These are phyloP conservation scores for Platypus cylindrus DNA, from an alignment of 2,888 invertebrate species.

Conservation along the genomic window DNA sequence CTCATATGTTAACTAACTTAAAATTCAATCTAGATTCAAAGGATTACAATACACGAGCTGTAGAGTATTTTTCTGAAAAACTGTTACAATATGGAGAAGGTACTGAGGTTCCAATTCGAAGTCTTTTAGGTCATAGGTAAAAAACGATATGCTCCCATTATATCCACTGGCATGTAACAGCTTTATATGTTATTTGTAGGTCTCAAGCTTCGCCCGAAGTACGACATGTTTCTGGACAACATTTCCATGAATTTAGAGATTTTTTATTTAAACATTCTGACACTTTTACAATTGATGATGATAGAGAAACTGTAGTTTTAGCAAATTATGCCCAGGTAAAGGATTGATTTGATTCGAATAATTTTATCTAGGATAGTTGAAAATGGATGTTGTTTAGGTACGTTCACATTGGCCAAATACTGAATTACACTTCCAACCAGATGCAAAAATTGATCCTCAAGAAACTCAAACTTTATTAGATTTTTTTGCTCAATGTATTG, in stretches of 20 bases:
- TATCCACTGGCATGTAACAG: too few relatives aligned
- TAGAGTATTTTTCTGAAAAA: slow-evolving; percentile 93
- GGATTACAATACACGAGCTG: slow-evolving; percentile 91
- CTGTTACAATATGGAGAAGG: slow-evolving; percentile 90
- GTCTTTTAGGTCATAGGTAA: slow-evolving; percentile 75
- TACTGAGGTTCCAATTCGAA: slow-evolving; percentile 93
- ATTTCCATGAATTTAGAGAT: slow-evolving; percentile 82
- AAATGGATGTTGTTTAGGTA: slow-evolving; percentile 7
- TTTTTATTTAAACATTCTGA: slow-evolving; percentile 76
- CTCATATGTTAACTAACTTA: background rate
- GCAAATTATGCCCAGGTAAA: slow-evolving; percentile 36
- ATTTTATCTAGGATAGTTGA: background rate
- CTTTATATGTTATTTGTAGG: slow-evolving; percentile 4
- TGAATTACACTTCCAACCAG: slow-evolving; percentile 57
- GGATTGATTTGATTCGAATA: background rate
- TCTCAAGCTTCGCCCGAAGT: slow-evolving; percentile 80
- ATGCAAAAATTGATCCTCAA: slow-evolving; percentile 69
- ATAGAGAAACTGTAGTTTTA: slow-evolving; percentile 65
- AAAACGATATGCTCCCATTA: background rate
- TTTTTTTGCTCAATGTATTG: slow-evolving; percentile 72
- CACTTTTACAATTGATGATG: slow-evolving; percentile 74
- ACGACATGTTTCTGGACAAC: slow-evolving; percentile 87
- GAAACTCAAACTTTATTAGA: slow-evolving; percentile 67
- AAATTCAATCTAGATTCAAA: slow-evolving; percentile 43
- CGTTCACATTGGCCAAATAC: slow-evolving; percentile 43